phyloP scores from a whole-genome alignment of 2,113 vertebrate genomes.

The Gnathonemus echidnorhynchus region DNA sequence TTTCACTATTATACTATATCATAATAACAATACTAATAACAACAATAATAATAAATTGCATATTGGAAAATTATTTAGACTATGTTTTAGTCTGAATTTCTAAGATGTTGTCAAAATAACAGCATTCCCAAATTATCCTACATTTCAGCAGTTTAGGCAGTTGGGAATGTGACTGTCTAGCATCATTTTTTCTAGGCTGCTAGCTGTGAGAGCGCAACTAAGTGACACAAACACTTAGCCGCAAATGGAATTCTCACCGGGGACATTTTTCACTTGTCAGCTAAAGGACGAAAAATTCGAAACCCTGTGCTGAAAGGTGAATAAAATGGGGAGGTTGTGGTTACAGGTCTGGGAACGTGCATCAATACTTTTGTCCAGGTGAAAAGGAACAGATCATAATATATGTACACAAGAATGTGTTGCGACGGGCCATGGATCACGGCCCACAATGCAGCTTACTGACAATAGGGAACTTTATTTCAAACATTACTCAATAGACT shows the following conservation, averaged over 20 bases:
- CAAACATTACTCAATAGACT: neutral
- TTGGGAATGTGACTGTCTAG: neutral
- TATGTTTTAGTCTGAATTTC: neutral
- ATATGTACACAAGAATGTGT: neutral
- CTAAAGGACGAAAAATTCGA: neutral
- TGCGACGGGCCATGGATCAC: neutral
- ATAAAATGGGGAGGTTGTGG: neutral
- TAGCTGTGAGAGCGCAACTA: neutral
- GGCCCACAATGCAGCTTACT: neutral
- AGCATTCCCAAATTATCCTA: neutral
- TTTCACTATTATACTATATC: neutral
- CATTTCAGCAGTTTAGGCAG: neutral
- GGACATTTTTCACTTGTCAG: neutral
- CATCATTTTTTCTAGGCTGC: neutral
- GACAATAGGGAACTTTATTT: neutral
- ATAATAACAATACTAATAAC: neutral
- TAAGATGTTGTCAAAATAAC: neutral
- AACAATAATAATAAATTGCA: neutral
- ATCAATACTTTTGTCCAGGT: neutral
- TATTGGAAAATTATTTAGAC: neutral
- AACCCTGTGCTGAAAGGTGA: neutral
- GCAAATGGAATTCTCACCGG: neutral
- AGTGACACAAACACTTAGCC: neutral
- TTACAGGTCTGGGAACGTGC: neutral
- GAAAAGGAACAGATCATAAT: neutral